Evolutionary conservation across 2,888 invertebrate genomes (phyloP).

Genomic region (Caenorhabditis uteleia): DNA sequence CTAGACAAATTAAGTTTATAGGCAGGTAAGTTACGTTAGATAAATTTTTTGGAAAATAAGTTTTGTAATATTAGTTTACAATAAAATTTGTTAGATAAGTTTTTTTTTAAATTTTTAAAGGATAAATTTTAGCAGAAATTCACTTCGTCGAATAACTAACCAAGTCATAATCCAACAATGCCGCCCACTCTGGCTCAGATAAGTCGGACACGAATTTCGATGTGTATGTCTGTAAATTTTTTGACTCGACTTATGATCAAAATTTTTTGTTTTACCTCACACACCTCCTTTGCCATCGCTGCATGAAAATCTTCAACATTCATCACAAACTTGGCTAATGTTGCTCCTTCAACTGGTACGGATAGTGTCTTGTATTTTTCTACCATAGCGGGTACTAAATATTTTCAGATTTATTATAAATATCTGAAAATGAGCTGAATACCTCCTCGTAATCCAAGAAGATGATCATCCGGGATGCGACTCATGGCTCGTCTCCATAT

Average conservation of each 20-base stretch:
- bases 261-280: too few relatives aligned
- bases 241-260: too few relatives aligned
- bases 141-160: too few relatives aligned
- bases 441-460: slow-evolving; percentile 43
- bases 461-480: slow-evolving; percentile 30
- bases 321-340: slow-evolving; percentile 23
- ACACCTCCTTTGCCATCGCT: neutral
- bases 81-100: too few relatives aligned
- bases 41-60: too few relatives aligned
- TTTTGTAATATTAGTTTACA: too few relatives aligned
- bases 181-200: slow-evolving; percentile 14
- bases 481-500: slow-evolving; percentile 41
- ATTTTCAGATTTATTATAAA: too few relatives aligned
- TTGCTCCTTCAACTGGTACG: slow-evolving; percentile 33
- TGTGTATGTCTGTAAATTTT: slow-evolving; percentile 11
- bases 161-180: slow-evolving; percentile 28
- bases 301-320: slow-evolving; percentile 9
- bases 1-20: too few relatives aligned
- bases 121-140: too few relatives aligned
- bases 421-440: neutral
- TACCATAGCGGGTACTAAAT: slow-evolving; percentile 36
- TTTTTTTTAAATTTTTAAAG: too few relatives aligned
- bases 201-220: slow-evolving; percentile 22
- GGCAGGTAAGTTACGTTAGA: too few relatives aligned
- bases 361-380: slow-evolving; percentile 31